Base-by-base conservation (phyloP, 2,113 vertebrate genomes). In the Neotragus moschatus region DNA sequence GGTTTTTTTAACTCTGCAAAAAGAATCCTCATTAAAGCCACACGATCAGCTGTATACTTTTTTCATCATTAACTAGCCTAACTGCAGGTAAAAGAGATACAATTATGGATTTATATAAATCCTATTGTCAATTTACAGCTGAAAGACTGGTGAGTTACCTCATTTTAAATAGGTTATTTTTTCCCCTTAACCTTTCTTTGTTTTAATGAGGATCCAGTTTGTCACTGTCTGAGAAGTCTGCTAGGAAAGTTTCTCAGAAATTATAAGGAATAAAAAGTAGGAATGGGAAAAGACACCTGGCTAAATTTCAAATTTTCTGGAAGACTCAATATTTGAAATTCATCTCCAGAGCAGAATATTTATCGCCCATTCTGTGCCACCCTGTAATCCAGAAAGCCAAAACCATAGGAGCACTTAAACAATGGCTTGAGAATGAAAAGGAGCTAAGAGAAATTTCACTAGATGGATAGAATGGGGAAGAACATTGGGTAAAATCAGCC, bases 111-210 rank as follows among this genome's bases (percentile, higher is more conserved):
- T 99, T 99, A 99, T 99, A 99, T 99, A 99, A 99, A 99, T 99
- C 99, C 99, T 99, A 99, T 99, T 99, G 99, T 99, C 99, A 99
- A 99, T 99, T 99, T 99, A 99, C 99, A 99, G 99, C 99, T 99
- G 99, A 99, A 99, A 99, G 99, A 99, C 99, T 98, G 97, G 98
- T 97, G 98, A 99, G 99, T 99, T 99, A 98, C 98, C 99, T 99
- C 99, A 98, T 99, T 99, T 99, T 99, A 98, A 99, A 98, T 98
- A 98, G 98, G 98, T 99, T 99, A 98, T 99, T 99, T 99, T 98
- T 98, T 98, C 98, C 98, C 98, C 98, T 99, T 99, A 99, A 99
- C 98, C 99, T 98, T 99, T 99, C 98, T 98, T 98, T 99, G 98
- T 99, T 99, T 99, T 99, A 99, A 99, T 99, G 99, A 99, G 99